Percentiles rank a stretch among this genome's conserved stretches.
Conservation (phyloP, 1,140 invertebrate species). For the Hycleus cichorii region DNA sequence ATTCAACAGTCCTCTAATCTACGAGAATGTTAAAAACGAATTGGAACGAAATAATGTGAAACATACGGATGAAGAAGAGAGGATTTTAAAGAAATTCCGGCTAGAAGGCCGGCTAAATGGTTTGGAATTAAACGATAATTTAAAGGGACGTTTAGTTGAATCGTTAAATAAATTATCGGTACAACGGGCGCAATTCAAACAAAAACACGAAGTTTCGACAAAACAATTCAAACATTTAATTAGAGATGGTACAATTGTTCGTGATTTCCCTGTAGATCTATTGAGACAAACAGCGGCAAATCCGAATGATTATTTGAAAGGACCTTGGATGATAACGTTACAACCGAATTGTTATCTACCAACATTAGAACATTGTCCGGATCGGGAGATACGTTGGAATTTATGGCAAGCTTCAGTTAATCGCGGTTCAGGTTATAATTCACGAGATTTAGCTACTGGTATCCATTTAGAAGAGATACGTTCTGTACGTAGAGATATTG, state of each 20-base stretch:
- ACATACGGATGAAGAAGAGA: constrained; percentile 59
- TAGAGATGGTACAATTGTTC: constrained; percentile 54
- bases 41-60: constrained; percentile 39
- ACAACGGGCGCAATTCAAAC: constrained; percentile 51
- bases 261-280: constrained; percentile 66
- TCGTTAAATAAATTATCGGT: constrained; percentile 45
- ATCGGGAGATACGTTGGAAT: constrained; percentile 68
- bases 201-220: constrained; percentile 54
- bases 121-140: constrained; percentile 45
- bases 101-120: constrained; percentile 78
- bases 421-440: constrained; percentile 58
- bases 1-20: constrained; percentile 60
- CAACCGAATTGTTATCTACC: constrained; percentile 60
- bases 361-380: constrained; percentile 78
- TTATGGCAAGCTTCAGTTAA: constrained; percentile 70
- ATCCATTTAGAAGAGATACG: constrained; percentile 72
- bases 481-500: constrained; percentile 57
- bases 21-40: constrained; percentile 57
- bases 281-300: constrained; percentile 60
- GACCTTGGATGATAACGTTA: constrained; percentile 73
- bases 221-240: constrained; percentile 60
- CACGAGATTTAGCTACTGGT: constrained; percentile 63
- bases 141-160: constrained; percentile 45
- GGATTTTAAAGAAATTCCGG: constrained; percentile 68
- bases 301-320: constrained; percentile 51